Evolutionary conservation across 1,140 invertebrate species (phyloP).

Genomic region (Popillia japonica): DNA sequence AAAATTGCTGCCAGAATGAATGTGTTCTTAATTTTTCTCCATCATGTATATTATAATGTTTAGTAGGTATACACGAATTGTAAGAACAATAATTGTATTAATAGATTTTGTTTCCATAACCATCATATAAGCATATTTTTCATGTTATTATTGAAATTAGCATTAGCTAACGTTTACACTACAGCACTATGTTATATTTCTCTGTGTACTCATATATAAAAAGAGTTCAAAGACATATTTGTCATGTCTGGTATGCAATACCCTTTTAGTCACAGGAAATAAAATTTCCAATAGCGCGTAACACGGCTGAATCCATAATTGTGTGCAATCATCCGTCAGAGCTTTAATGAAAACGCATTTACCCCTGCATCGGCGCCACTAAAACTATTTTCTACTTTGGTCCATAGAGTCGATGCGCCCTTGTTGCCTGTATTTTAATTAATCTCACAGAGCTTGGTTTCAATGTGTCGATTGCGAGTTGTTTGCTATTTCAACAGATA

Average conservation of each 20-base stretch:
- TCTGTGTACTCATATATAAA: too few relatives aligned
- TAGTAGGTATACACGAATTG: too few relatives aligned
- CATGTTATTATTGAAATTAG: too few relatives aligned
- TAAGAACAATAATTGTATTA: neutral
- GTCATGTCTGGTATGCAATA: too few relatives aligned
- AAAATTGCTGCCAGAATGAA: too few relatives aligned
- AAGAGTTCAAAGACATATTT: too few relatives aligned
- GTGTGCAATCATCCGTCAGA: neutral
- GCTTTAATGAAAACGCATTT: neutral
- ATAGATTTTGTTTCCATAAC: too few relatives aligned
- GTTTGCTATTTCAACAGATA: slow-evolving; percentile 1
- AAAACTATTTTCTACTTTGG: neutral
- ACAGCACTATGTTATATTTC: too few relatives aligned
- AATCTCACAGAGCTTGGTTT: neutral
- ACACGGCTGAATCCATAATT: neutral
- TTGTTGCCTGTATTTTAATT: neutral
- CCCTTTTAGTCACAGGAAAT: neutral
- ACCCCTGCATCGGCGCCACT: neutral
- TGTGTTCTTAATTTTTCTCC: too few relatives aligned
- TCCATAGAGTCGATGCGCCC: neutral
- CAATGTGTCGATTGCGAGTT: neutral
- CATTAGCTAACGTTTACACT: too few relatives aligned
- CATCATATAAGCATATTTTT: too few relatives aligned
- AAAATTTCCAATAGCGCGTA: neutral
- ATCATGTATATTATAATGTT: too few relatives aligned